These are phyloP conservation scores for Garra rufa DNA, from an alignment of 2,113 vertebrate species.

Conservation along the genomic window DNA sequence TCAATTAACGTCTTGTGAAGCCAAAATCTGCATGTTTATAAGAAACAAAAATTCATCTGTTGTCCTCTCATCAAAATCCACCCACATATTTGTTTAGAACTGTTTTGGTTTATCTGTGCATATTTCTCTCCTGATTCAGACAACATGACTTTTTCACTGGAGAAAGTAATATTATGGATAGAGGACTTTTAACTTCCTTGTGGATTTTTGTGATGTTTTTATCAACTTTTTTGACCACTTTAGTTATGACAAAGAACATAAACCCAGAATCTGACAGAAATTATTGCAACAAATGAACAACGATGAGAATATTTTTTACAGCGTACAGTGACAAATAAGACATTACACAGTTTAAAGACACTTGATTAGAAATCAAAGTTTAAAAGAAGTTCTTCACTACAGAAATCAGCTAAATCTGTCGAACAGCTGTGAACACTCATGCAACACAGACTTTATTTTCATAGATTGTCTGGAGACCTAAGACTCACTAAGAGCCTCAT, in stretches of 20 bases:
- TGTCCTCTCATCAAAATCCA: no score
- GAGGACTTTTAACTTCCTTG: background rate
- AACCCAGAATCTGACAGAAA: background rate
- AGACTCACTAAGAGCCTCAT: background rate
- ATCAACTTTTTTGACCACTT: background rate
- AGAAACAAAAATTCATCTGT: no score
- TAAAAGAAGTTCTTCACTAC: background rate
- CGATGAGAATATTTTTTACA: background rate
- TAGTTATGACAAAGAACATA: background rate
- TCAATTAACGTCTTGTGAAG: no score
- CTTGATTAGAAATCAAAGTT: background rate
- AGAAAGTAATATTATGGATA: background rate
- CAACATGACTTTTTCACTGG: background rate
- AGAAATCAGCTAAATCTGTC: background rate
- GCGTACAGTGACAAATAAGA: background rate
- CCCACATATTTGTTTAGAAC: background rate
- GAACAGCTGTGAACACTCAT: background rate
- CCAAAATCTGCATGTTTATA: no score
- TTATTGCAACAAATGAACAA: background rate
- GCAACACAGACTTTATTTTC: background rate
- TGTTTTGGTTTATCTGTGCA: background rate
- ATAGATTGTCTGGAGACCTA: no score
- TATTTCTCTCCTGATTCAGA: background rate
- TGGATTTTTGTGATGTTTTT: no score
- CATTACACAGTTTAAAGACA: background rate